Evolutionary conservation across 2,113 vertebrate genomes (phyloP), one percentile per base, ranked within the genome.

Genomic region (Corythornis madagascariensis): DNA sequence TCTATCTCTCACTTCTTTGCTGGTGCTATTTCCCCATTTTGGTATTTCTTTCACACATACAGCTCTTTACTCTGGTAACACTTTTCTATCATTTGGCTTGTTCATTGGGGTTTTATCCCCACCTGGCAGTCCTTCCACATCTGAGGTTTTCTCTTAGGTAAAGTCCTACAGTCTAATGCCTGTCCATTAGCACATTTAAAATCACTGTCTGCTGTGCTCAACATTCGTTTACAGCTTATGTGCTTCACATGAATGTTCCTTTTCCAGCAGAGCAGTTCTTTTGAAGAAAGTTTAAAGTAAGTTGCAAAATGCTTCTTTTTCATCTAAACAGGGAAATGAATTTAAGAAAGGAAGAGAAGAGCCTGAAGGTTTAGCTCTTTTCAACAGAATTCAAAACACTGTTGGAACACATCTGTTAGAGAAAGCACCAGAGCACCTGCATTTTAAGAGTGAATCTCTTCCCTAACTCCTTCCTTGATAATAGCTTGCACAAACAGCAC

Each of bases 251-350:
- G 92, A 97, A 97, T 85, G 82, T 93, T 97, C 94, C 86, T 96
- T 96, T 97, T 96, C 95, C 96, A 97, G 94, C 94, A 96, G 94
- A 97, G 94, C 94, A 96, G 94, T 80, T 94, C 97, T 97, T 97
- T 97, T 98, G 97, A 98, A 97, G 97, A 97, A 97, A 97, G 96
- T 98, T 98, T 97, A 96, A 98, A 98, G 97, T 96, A 96, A 98
- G 97, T 98, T 97, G 95, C 94, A 98, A 97, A 98, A 97, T 97
- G 90, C 97, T 98, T 97, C 97, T 97, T 97, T 98, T 98, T 98
- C 97, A 98, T 98, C 98, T 98, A 97, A 98, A 98, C 96, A 52
- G 96, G 96, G 94, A 98, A 98, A 97, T 97, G 96, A 97, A 97
- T 97, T 97, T 97, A 93, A 97, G 96, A 96, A 97, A 97, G 95